Conservation (phyloP, 1,140 invertebrate genomes). For the Periplaneta americana region DNA sequence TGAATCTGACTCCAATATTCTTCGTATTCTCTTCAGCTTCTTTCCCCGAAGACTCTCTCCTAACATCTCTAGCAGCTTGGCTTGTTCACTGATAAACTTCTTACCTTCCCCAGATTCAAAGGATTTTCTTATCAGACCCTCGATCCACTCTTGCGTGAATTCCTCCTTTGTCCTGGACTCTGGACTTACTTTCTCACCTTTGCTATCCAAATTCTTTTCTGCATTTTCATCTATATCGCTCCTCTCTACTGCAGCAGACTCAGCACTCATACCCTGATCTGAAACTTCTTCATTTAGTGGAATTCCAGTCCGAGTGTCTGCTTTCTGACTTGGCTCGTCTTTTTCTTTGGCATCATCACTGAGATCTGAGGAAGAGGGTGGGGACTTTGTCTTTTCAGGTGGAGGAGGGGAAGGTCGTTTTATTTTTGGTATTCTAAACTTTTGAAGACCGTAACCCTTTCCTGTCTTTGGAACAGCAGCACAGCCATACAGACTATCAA, state of each 20-base stretch:
- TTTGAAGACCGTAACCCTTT: slow-evolving; percentile 50
- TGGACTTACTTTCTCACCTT: not conserved
- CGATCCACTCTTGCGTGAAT: slow-evolving; percentile 25
- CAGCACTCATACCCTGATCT: no score
- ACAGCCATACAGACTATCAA: slow-evolving; percentile 52
- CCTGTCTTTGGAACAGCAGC: slow-evolving; percentile 37
- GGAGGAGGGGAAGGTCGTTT: slow-evolving; percentile 31
- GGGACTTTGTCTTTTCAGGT: not conserved
- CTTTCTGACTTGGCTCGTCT: not conserved
- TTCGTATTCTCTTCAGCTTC: slow-evolving; percentile 31
- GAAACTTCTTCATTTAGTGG: not conserved
- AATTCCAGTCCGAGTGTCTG: not conserved
- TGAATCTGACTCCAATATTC: slow-evolving; percentile 17
- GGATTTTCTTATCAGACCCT: slow-evolving; percentile 29
- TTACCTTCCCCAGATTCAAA: slow-evolving; percentile 29
- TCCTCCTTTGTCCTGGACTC: slow-evolving; percentile 3
- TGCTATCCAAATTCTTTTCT: not conserved
- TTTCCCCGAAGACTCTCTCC: slow-evolving; percentile 26
- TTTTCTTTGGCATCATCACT: not conserved
- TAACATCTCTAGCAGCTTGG: slow-evolving; percentile 27
- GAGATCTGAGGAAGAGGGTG: not conserved
- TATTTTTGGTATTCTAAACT: slow-evolving; percentile 59
- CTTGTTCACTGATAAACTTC: slow-evolving; percentile 29
- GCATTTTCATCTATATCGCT: not conserved
- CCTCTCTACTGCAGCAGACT: no score